phyloP scores from a whole-genome alignment of 2,888 invertebrate species.

The Timandra comae region DNA sequence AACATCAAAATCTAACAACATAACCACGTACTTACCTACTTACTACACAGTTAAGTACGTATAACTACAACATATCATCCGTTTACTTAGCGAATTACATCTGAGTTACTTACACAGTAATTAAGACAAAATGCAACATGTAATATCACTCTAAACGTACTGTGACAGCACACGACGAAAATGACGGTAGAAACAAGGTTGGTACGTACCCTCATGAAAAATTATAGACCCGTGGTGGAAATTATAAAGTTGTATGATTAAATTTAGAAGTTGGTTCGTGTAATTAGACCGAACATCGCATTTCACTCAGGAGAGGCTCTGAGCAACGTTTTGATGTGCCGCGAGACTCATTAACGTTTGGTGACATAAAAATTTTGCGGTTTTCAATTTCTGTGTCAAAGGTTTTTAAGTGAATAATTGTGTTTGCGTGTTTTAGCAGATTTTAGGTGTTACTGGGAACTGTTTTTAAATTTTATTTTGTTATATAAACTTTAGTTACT shows the following conservation, averaged over 20 bases:
- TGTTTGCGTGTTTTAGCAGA: too few species aligned
- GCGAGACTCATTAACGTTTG: conserved; percentile 25
- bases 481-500: too few species aligned
- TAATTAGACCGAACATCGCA: conserved; percentile 71
- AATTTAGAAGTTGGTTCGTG: conserved; percentile 68
- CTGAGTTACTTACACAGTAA: too few species aligned
- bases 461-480: too few species aligned
- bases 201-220: conserved; percentile 51
- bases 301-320: conserved; percentile 66
- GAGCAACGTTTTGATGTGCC: conserved; percentile 36
- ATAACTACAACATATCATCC: too few species aligned
- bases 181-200: conserved; percentile 21
- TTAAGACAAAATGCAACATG: conserved; percentile 21
- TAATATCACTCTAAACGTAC: conserved; percentile 17
- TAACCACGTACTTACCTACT: too few species aligned
- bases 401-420: too few species aligned
- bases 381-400: conserved; percentile 5
- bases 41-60: too few species aligned
- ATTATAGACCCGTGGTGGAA: conserved; percentile 57
- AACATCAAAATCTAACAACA: too few species aligned
- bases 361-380: conserved; percentile 21
- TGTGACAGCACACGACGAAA: conserved; percentile 14
- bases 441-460: too few species aligned
- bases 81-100: too few species aligned
- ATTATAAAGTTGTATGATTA: conserved; percentile 72